phyloP scores from a whole-genome alignment of 2,888 invertebrate species.

The Agapostemon virescens region DNA sequence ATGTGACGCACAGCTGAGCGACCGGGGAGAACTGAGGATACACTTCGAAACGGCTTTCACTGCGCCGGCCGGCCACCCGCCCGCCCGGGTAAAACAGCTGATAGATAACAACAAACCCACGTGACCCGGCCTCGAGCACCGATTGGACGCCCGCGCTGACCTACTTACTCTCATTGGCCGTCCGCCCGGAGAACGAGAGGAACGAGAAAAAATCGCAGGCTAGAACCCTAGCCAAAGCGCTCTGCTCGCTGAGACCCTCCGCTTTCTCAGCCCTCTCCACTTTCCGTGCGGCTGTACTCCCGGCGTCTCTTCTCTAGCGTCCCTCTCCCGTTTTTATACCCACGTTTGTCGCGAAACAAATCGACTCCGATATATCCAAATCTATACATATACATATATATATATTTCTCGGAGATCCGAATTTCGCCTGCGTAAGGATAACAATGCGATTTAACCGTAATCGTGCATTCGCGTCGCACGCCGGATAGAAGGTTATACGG shows the following conservation, averaged over 20 bases:
- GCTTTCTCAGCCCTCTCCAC: slow-evolving; percentile 53
- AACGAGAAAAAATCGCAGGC: slow-evolving; percentile 68
- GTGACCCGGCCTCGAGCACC: slow-evolving; percentile 81
- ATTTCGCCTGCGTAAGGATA: too few relatives aligned
- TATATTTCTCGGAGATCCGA: too few relatives aligned
- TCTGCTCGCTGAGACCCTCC: slow-evolving; percentile 64
- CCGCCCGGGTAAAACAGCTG: slow-evolving; percentile 83
- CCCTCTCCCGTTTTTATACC: background rate
- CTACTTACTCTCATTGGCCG: slow-evolving; percentile 83
- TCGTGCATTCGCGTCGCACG: too few relatives aligned
- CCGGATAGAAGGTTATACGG: too few relatives aligned
- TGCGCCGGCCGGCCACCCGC: slow-evolving; percentile 77
- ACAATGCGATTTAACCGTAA: too few relatives aligned
- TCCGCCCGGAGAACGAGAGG: slow-evolving; percentile 68
- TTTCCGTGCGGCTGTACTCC: slow-evolving; percentile 48
- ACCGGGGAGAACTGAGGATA: slow-evolving; percentile 76
- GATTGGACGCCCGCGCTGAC: slow-evolving; percentile 82
- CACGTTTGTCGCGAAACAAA: background rate
- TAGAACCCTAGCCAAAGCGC: slow-evolving; percentile 65
- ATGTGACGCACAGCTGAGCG: slow-evolving; percentile 79
- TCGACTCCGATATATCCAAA: too few relatives aligned
- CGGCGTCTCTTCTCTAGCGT: slow-evolving; percentile 58
- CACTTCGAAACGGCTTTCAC: slow-evolving; percentile 76
- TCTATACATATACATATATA: too few relatives aligned
- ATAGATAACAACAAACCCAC: slow-evolving; percentile 87